Percentiles rank a stretch among this genome's conserved stretches.
phyloP scores from a whole-genome alignment of 2,888 invertebrate genomes.

The Caenorhabditis virilis region DNA sequence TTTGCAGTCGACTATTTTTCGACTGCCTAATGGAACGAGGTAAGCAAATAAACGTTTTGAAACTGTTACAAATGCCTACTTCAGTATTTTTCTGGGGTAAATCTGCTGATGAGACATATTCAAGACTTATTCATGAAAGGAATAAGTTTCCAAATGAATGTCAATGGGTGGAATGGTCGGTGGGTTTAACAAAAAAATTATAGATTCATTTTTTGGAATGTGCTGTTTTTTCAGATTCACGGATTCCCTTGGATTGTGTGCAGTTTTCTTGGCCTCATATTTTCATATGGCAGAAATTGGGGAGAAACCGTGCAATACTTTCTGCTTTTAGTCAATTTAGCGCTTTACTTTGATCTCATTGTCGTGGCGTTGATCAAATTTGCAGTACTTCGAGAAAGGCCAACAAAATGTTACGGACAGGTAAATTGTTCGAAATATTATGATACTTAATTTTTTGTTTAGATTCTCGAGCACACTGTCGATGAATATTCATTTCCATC shows the following conservation, averaged over 20 bases:
- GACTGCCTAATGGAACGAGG: conserved; percentile 22
- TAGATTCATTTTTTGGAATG: neutral
- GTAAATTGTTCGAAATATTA: neutral
- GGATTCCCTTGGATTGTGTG: conserved; percentile 45
- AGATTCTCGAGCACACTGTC: conserved; percentile 34
- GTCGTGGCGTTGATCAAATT: conserved; percentile 57
- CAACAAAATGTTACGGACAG: conserved; percentile 32
- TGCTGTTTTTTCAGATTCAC: conserved; percentile 23
- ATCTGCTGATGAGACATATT: conserved; percentile 17
- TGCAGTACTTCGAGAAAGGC: conserved; percentile 52
- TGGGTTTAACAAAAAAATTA: neutral
- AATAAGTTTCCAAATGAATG: conserved; percentile 18
- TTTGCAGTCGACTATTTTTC: too few species aligned
- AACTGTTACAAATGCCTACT: neutral
- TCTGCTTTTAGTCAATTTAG: conserved; percentile 45
- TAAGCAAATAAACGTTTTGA: conserved; percentile 2
- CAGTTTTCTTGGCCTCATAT: conserved; percentile 24
- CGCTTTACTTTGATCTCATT: conserved; percentile 57
- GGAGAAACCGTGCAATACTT: conserved; percentile 33
- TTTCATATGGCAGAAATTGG: conserved; percentile 34
- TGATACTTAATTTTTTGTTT: conserved; percentile 3
- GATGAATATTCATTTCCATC: conserved; percentile 93
- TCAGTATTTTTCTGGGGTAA: too few species aligned
- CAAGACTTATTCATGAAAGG: conserved; percentile 16
- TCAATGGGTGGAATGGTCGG: conserved; percentile 37